Base-by-base conservation (phyloP, 2,888 invertebrate genomes). In the Monochamus alternatus region DNA sequence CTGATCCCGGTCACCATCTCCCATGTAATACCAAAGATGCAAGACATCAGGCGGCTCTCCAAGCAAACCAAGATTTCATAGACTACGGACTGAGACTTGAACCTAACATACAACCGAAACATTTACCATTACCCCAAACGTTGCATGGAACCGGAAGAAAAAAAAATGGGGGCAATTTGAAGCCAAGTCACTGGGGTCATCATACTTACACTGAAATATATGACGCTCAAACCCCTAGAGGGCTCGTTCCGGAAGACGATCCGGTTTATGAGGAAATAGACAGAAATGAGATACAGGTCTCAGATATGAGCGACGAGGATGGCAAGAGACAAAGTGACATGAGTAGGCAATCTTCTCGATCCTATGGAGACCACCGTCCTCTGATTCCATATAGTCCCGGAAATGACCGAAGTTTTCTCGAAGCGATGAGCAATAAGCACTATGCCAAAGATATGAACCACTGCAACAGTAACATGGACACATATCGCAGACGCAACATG, bases 231-330 rank as follows among this genome's bases (percentile, higher is more conserved):
- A 88, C 90, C 22, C 86, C 91, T 67, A 89, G 91, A 31, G 75
- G 81, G 0, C 90, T 91, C n/a, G 91, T 91, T 14, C 91, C 91
- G 60, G 93, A 93, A 84, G 95, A 95, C 82, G 95, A 95, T 84
- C 95, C 95, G 0, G 95, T 95, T 2, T 95, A 95, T 87, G 95
- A 95, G 86, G 95, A 95, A 85, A 95, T 95, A 73, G 95, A 95
- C 83, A 90, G 94, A 7, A 87, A 93, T 82, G 94, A 94, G 84
- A 93, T 94, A 3, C 91, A 93, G 66, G 93, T 93, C 84, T 94
- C 94, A 0, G 95, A 95, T 85, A 92, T 95, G 92, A 94, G 94
- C 60, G 95, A 95, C 85, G 95, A 95, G 85, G 95, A 95, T 84
- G 93, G 93, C 66, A 92, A 93, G 84, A 90, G 95, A 70, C 94